Evolutionary conservation across 2,888 invertebrate genomes (phyloP), one percentile per base, ranked within the genome.

Genomic region (Gonocerus acuteangulatus): DNA sequence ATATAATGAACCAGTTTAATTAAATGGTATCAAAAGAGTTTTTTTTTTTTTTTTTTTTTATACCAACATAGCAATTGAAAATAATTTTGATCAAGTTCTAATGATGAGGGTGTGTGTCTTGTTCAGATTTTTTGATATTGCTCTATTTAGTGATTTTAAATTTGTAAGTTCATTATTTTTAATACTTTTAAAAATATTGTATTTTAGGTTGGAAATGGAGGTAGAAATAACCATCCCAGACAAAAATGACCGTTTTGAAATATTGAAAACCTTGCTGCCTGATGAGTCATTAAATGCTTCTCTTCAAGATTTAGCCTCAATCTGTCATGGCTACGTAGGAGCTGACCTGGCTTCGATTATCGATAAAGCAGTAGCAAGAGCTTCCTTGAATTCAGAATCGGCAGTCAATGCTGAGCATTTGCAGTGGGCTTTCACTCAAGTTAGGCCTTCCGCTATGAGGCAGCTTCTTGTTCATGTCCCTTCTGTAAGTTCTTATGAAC

Each of bases 391-490:
- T 13, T 58, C 11, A 27, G 67, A 71, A 73, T 44, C 71, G 73
- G 1, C 58, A 11, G 67, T 79, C 1, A 69, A 69, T 6, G 67
- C 73, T 1, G 74, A 77, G 6, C 82, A 89, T 73, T 77, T 89
- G 32, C 75, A 80, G 45, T 74, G 76, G 23, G 87, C 88, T 2
- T 71, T 89, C 48, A 82, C 80, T 6, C 75, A 80, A 58, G 84
- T 92, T 0, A 84, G 86, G 68, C 95, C 95, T 0, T 91, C 90
- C 72, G 94, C 93, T 0, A 92, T 95, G 90, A 82, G 90, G 63
- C 92, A 94, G 74, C 82, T 94, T 2, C 77, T 87, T 49, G 83
- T 95, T 65, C 91, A 94, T 76, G 84, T 89, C 62, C 90, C 94
- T 1, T 85, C 91, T 75, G 89, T 94, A 67, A 69, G 71, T 68